These are phyloP conservation scores for Aphaenogaster floridana DNA, from an alignment of 1,140 invertebrate species.

Conservation along the genomic window DNA sequence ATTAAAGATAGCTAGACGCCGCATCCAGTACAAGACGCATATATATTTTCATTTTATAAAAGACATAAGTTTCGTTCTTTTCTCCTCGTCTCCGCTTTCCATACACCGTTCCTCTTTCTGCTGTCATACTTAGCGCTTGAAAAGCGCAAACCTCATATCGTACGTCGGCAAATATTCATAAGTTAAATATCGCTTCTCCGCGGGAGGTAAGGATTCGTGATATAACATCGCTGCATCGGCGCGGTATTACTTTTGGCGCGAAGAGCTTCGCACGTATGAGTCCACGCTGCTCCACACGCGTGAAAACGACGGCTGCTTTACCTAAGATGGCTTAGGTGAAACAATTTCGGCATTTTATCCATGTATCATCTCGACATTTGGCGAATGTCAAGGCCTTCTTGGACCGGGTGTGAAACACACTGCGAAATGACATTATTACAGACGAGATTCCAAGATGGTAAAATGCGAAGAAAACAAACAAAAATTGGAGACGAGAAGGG, in stretches of 20 bases:
- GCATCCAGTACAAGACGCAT: not conserved
- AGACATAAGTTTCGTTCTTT: slow-evolving; percentile 27
- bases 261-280: slow-evolving; percentile 40
- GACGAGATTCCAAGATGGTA: slow-evolving; percentile 19
- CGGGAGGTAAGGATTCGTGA: slow-evolving; percentile 64
- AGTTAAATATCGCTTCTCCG: slow-evolving; percentile 81
- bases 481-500: not conserved
- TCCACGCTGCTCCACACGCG: not conserved
- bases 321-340: slow-evolving; percentile 43
- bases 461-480: not conserved
- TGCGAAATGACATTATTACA: slow-evolving; percentile 54
- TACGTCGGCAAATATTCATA: slow-evolving; percentile 84
- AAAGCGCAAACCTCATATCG: slow-evolving; percentile 84
- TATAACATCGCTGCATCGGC: slow-evolving; percentile 69
- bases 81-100: not conserved
- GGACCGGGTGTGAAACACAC: slow-evolving; percentile 23
- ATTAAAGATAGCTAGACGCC: not conserved
- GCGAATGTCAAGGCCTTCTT: slow-evolving; percentile 60
- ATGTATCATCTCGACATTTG: slow-evolving; percentile 35
- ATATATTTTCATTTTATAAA: slow-evolving; percentile 35
- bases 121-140: slow-evolving; percentile 71
- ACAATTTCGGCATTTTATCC: slow-evolving; percentile 70
- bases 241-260: slow-evolving; percentile 68
- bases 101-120: not conserved
- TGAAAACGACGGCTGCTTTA: slow-evolving; percentile 32